Evolutionary conservation across 2,113 vertebrate genomes (phyloP), one percentile per base, ranked within the genome.

Genomic region (Rhombomys opimus): DNA sequence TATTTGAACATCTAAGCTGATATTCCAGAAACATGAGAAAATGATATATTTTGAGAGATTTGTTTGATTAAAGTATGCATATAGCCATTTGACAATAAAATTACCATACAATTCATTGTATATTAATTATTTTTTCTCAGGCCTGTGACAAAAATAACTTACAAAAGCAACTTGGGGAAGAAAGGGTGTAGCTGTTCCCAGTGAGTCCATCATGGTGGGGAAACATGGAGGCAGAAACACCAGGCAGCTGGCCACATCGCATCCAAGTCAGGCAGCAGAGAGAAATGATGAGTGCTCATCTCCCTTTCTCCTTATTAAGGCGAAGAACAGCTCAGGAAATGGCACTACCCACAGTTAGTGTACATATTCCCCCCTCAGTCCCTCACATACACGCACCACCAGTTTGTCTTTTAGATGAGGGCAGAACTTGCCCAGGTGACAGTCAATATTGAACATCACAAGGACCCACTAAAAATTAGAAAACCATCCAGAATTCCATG

Each of bases 1-100:
- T 93, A 96, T 96, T 89, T 76, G 96, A 97, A 30, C 95, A 77
- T 96, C 97, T 97, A 97, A 93, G 92, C 50, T 89, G 73, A 18
- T 72, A 91, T 95, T 95, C 93, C 13, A 96, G 54, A 59, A 87
- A 93, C 87, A 90, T 50, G n/a, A 87, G 91, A n/a, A 54, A 97
- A 96, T 95, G 27, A 86, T 96, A 73, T 93, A 14, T 96, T 95
- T 63, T 61, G 91, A 97, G 13, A 76, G 95, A 78, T 97, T 90
- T 96, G 17, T 25, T 54, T 94, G 3, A 65, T 96, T 96, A 35
- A 27, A 61, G 87, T 95, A 95, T 84, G 30, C 63, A 25, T 82
- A 2, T 27, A 84, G 7, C 6, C 15, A 61, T 96, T 96, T 87
- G 7, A 32, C 14, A 94, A 93, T 96, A 89, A 61, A 95, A 92